phyloP scores from a whole-genome alignment of 2,797 vertebrate species.

The Clamator glandarius region DNA sequence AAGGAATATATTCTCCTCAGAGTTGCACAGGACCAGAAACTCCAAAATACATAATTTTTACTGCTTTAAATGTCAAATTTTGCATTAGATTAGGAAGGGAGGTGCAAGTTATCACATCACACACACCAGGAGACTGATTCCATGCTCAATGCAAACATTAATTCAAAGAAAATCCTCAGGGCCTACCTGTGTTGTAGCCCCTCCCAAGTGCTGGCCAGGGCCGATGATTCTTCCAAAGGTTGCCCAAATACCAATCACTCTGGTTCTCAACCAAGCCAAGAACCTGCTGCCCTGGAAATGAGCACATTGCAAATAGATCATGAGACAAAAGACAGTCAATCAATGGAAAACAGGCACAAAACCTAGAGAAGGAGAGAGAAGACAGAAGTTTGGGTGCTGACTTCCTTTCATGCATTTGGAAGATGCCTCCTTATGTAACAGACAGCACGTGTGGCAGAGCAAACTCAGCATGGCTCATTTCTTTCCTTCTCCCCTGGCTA shows the following conservation, averaged over 20 bases:
- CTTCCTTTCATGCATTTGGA: background rate
- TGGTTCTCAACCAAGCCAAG: constrained; percentile 98
- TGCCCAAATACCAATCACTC: constrained; percentile 98
- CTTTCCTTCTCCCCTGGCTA: constrained; percentile 34
- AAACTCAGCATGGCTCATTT: constrained; percentile 22
- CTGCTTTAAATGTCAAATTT: background rate
- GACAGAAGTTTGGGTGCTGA: background rate
- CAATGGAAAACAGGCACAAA: background rate
- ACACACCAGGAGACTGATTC: background rate
- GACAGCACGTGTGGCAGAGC: background rate
- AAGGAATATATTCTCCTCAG: background rate
- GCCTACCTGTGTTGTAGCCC: constrained; percentile 95
- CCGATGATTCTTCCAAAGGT: constrained; percentile 98
- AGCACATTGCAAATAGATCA: constrained; percentile 31
- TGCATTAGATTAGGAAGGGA: background rate
- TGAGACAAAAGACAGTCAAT: background rate
- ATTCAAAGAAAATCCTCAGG: background rate
- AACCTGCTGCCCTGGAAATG: constrained; percentile 91
- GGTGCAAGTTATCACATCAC: background rate
- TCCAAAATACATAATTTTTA: background rate
- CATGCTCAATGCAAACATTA: background rate
- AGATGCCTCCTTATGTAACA: background rate
- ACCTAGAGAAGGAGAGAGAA: background rate
- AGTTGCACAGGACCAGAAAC: background rate
- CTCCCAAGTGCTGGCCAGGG: constrained; percentile 95